A percentile compares a stretch with the other conserved stretches of the same genome.
phyloP scores from a whole-genome alignment of 92 coral and sea anemone genomes.

The Blastomussa wellsi region DNA sequence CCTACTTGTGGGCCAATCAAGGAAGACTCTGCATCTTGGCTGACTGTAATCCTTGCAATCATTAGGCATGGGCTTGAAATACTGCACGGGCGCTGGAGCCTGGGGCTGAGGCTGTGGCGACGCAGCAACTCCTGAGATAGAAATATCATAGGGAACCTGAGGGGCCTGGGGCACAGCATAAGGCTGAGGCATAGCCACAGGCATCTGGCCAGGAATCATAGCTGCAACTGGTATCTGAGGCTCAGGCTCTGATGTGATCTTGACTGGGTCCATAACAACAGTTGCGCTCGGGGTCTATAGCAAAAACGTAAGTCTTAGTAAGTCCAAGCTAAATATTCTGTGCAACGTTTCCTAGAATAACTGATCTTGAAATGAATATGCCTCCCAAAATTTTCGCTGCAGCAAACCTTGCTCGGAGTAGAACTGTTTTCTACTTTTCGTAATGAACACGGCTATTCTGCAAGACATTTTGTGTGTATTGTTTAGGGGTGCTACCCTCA shows the following conservation, averaged over 20 bases:
- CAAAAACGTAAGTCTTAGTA: not conserved
- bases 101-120: conserved; percentile 31
- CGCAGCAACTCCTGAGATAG: conserved; percentile 31
- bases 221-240: conserved; percentile 43
- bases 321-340: not conserved
- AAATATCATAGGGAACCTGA: conserved; percentile 22
- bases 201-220: conserved; percentile 41
- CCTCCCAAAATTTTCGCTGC: no score
- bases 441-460: no score
- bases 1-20: conserved; percentile 91
- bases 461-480: no score
- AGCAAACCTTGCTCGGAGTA: no score
- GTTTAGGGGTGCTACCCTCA: no score
- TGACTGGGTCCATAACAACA: conserved; percentile 36
- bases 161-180: conserved; percentile 37
- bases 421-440: no score
- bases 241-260: conserved; percentile 30
- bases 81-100: conserved; percentile 26
- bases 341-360: no score
- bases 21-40: conserved; percentile 73
- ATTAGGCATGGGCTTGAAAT: conserved; percentile 70
- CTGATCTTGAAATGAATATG: no score
- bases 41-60: conserved; percentile 69
- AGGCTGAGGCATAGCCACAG: conserved; percentile 41
- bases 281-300: conserved; percentile 36